These are phyloP conservation scores for Metopia argyrocephala DNA, from an alignment of 2,888 invertebrate genomes.

Conservation along the genomic window DNA sequence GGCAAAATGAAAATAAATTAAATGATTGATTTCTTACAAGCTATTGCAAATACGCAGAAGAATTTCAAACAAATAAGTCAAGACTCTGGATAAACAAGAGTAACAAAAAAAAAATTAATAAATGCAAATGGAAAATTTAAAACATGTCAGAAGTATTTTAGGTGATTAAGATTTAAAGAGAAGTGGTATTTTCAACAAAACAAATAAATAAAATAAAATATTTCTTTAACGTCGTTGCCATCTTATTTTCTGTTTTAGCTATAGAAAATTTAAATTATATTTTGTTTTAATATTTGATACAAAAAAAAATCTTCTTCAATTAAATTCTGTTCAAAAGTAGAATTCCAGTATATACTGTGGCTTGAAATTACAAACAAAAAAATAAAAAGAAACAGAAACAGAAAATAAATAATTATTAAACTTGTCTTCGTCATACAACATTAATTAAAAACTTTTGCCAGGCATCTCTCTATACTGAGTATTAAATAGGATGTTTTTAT, in stretches of 20 bases:
- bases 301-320: constrained; percentile 5
- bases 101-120: constrained; percentile 24
- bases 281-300: not conserved
- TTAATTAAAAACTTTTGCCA: constrained; percentile 61
- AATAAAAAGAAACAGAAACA: not conserved
- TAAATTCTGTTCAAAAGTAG: no score
- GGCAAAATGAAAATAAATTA: constrained; percentile 72
- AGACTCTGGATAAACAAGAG: constrained; percentile 1
- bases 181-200: no score
- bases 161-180: not conserved
- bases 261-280: not conserved
- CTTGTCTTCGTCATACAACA: constrained; percentile 30
- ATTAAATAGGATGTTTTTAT: no score
- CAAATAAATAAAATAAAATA: no score
- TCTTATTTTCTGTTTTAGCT: not conserved
- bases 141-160: not conserved
- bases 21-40: constrained; percentile 75
- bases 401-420: not conserved
- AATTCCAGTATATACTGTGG: no score
- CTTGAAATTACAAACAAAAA: no score
- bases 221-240: not conserved
- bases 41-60: not conserved
- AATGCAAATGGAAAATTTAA: constrained; percentile 49
- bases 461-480: constrained; percentile 1
- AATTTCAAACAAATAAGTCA: constrained; percentile 53